Base-by-base conservation (phyloP, 2,113 vertebrate genomes). In the Phoxinus phoxinus region DNA sequence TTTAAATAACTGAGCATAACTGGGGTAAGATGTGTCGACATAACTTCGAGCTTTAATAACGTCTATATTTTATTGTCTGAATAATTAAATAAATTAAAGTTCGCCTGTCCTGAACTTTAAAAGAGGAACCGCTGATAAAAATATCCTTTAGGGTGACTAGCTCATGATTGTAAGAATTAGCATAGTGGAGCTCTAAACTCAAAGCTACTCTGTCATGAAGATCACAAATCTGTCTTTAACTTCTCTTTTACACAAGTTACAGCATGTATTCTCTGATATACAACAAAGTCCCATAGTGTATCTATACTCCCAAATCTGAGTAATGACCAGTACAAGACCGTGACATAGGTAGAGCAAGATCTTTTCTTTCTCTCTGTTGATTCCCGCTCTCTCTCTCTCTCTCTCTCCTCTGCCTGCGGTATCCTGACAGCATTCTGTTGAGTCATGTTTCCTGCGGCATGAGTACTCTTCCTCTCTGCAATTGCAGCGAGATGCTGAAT, bases 391-490 rank as follows among this genome's bases (percentile, higher is more conserved):
- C 19, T 76, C 72, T 56, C 46, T 53, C 32, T 48, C 51, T 25
- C n/a, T 0, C 17, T 75, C 72, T 53, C 35, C 44, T n/a, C 12
- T 12, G 17, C n/a, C 44, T 51, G 81, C 35, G 10, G 77, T 35
- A 46, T 79, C 59, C 72, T 84, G 77, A n/a, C 25, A 23, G 35
- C 81, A 51, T 87, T 59, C 48, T 51, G 73, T 84, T 89, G 80
- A 89, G 84, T 87, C 88, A 85, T 71, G 61, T 78, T 79, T 67
- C 79, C 86, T 80, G 78, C 37, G 30, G 85, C 77, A 48, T 21
- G 37, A 81, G 30, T 56, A 46, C 17, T 74, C 59, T 73, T 56
- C 78, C 69, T 65, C 37, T 58, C 25, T 48, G 51, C 56, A 15
- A 79, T 85, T 74, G 80, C 77, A 58, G 17, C 81, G 80, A 84